These are phyloP conservation scores for Sinocyclocheilus maitianheensis DNA, from an alignment of 2,113 vertebrate species.

Conservation along the genomic window DNA sequence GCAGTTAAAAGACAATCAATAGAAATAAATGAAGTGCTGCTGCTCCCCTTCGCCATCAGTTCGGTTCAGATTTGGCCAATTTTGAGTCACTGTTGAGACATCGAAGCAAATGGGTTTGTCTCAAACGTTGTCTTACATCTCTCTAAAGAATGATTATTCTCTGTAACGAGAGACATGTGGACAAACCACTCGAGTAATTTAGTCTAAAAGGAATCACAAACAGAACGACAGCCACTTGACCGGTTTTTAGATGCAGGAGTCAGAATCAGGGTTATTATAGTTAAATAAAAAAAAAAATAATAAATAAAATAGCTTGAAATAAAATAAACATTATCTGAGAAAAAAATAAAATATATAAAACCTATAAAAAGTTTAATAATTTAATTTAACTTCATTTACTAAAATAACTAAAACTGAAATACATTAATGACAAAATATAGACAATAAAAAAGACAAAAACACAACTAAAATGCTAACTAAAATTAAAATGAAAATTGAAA, in stretches of 20 bases:
- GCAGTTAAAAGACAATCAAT: conserved; percentile 29
- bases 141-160: conserved; percentile 2
- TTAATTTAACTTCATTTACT: too few relatives aligned
- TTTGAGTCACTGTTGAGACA: not conserved
- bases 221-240: not conserved
- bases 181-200: not conserved
- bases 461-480: too few relatives aligned
- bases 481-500: too few relatives aligned
- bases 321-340: too few relatives aligned
- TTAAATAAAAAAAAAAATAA: not conserved
- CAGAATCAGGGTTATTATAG: not conserved
- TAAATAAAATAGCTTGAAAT: not conserved
- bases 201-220: not conserved
- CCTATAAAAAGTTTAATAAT: too few relatives aligned
- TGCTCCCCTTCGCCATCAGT: not conserved
- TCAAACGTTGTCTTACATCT: not conserved
- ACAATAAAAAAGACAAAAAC: too few relatives aligned
- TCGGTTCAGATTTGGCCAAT: not conserved
- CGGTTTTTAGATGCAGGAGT: not conserved
- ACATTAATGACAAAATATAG: too few relatives aligned
- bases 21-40: conserved; percentile 18
- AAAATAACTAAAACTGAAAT: too few relatives aligned
- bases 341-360: too few relatives aligned
- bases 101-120: conserved; percentile 13
- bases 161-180: not conserved